phyloP scores from a whole-genome alignment of 2,797 vertebrate species.

The Helostoma temminkii region DNA sequence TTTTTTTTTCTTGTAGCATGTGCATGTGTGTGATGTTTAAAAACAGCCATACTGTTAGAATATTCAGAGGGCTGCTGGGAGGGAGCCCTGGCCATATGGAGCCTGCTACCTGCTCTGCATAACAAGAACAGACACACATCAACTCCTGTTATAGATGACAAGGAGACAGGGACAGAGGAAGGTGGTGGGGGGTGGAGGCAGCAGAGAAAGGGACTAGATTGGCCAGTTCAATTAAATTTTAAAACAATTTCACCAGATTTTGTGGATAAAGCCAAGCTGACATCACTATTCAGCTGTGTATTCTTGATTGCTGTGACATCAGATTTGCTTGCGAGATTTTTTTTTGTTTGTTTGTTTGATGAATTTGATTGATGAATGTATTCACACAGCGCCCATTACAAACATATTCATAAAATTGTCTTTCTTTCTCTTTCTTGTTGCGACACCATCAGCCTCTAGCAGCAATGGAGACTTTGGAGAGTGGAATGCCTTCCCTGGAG shows the following conservation, averaged over 20 bases:
- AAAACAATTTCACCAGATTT: constrained; percentile 56
- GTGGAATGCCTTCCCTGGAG: constrained; percentile 93
- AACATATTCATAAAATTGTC: constrained; percentile 7
- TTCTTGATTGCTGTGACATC: constrained; percentile 20
- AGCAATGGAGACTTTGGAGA: constrained; percentile 95
- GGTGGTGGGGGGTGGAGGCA: constrained; percentile 67
- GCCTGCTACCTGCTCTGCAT: constrained; percentile 90
- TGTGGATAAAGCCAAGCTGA: constrained; percentile 32
- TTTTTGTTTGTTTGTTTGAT: constrained; percentile 33
- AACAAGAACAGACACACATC: constrained; percentile 92
- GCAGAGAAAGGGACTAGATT: constrained; percentile 45
- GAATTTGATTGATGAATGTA: constrained; percentile 16
- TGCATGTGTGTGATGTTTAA: constrained; percentile 64
- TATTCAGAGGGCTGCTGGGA: constrained; percentile 81
- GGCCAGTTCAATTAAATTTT: constrained; percentile 73
- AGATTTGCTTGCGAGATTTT: constrained; percentile 19
- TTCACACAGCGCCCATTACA: constrained; percentile 26
- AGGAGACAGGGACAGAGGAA: constrained; percentile 80
- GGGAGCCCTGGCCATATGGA: constrained; percentile 89
- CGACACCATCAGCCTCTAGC: constrained; percentile 81
- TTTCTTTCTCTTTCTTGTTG: constrained; percentile 44
- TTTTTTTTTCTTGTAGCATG: constrained; percentile 19
- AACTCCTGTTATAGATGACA: constrained; percentile 90
- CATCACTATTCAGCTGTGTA: constrained; percentile 28
- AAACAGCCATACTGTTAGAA: constrained; percentile 82